Evolutionary conservation across 1,140 invertebrate genomes (phyloP).

Genomic region (Anastrepha obliqua): DNA sequence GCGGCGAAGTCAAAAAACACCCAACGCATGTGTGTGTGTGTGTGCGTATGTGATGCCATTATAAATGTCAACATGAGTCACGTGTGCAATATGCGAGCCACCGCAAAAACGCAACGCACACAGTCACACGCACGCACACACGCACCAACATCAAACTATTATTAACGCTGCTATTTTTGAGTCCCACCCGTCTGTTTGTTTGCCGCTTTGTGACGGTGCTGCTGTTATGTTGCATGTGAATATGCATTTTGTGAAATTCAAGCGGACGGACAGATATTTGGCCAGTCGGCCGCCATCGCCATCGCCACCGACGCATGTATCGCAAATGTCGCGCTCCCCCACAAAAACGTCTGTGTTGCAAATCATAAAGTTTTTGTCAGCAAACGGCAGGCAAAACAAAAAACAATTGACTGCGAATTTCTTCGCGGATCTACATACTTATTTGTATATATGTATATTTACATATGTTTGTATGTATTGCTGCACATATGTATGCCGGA

Average conservation of each 20-base stretch:
- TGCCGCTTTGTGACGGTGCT: background rate
- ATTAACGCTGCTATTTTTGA: background rate
- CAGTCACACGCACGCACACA: background rate
- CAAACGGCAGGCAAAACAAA: background rate
- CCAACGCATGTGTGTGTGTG: background rate
- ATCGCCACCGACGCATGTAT: slow-evolving; percentile 37
- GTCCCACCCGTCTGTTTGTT: background rate
- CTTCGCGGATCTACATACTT: background rate
- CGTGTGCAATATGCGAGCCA: slow-evolving; percentile 39
- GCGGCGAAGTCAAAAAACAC: background rate
- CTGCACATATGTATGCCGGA: background rate
- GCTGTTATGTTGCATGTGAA: background rate
- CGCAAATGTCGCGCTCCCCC: slow-evolving; percentile 28
- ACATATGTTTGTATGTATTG: background rate
- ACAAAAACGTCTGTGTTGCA: slow-evolving; percentile 7
- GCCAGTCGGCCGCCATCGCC: slow-evolving; percentile 42
- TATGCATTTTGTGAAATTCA: slow-evolving; percentile 7
- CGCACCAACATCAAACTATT: background rate
- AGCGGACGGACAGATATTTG: slow-evolving; percentile 34
- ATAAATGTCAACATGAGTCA: slow-evolving; percentile 35
- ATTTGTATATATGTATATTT: background rate
- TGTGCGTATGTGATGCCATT: background rate
- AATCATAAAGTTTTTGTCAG: slow-evolving; percentile 40
- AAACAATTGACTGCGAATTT: slow-evolving; percentile 15
- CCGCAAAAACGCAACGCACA: background rate